phyloP scores from a whole-genome alignment of 1,140 invertebrate species.

The Meloidogyne chitwoodi region DNA sequence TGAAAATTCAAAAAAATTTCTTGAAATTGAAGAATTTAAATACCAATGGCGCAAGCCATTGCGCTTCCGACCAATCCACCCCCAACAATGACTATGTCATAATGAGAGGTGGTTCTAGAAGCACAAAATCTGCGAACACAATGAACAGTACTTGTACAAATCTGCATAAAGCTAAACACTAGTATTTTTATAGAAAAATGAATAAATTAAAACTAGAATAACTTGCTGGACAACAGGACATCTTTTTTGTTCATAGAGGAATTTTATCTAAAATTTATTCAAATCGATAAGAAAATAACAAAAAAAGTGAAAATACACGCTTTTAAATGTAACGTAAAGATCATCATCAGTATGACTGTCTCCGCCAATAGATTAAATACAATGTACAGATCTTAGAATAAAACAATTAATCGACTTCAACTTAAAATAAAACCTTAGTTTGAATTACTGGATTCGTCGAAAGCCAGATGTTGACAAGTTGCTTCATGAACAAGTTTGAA shows the following conservation, averaged over 20 bases:
- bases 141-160: not conserved
- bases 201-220: not conserved
- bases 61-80: constrained; percentile 48
- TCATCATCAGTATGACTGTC: not conserved
- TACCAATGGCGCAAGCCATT: constrained; percentile 47
- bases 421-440: not conserved
- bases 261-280: not conserved
- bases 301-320: not conserved
- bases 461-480: not conserved
- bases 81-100: constrained; percentile 43
- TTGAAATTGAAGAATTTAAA: not conserved
- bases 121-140: not conserved
- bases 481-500: not conserved
- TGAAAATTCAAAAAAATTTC: no score
- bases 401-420: not conserved
- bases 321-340: not conserved
- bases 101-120: not conserved
- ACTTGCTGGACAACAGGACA: not conserved
- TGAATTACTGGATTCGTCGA: not conserved
- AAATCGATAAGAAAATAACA: not conserved
- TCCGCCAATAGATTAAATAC: not conserved
- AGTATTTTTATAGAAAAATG: not conserved
- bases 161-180: not conserved
- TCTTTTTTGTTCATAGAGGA: not conserved
- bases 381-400: not conserved